phyloP scores from a whole-genome alignment of 2,797 vertebrate species.

The Danio aesculapii region DNA sequence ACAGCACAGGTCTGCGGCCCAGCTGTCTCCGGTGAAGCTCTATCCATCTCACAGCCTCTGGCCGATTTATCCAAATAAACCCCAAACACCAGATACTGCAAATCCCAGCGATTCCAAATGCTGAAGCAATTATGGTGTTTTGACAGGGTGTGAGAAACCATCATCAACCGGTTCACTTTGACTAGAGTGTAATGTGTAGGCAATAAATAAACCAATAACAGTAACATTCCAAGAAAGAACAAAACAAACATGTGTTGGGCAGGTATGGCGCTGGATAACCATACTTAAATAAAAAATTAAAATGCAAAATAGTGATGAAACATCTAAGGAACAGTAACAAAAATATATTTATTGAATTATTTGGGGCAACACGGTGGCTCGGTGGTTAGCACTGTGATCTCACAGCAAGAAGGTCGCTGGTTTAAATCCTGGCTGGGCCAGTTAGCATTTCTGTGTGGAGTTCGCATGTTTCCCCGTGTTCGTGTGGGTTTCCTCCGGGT shows the following conservation, averaged over 20 bases:
- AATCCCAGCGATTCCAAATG: constrained; percentile 44
- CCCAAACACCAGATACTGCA: constrained; percentile 28
- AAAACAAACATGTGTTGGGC: neutral
- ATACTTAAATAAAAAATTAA: neutral
- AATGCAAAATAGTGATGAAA: neutral
- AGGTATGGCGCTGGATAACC: neutral
- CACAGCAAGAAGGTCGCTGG: too few relatives aligned
- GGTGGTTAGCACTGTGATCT: too few relatives aligned
- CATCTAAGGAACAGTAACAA: too few relatives aligned
- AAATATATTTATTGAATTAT: too few relatives aligned
- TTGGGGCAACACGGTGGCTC: too few relatives aligned
- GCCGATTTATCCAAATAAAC: constrained; percentile 46
- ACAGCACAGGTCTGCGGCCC: constrained; percentile 37
- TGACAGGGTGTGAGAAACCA: constrained; percentile 25
- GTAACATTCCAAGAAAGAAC: neutral
- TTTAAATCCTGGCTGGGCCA: too few relatives aligned
- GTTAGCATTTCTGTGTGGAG: too few relatives aligned
- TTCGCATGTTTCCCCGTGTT: too few relatives aligned
- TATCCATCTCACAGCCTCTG: constrained; percentile 34
- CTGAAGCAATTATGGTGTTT: constrained; percentile 49
- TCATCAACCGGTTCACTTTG: neutral
- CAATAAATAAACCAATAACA: neutral
- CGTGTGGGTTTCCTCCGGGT: too few relatives aligned
- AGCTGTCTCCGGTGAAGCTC: constrained; percentile 16
- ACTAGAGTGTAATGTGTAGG: neutral